A percentile compares a stretch with the other conserved stretches of the same genome.
These are phyloP conservation scores for Bugulina stolonifera DNA, from an alignment of 2,888 invertebrate genomes.

Conservation along the genomic window DNA sequence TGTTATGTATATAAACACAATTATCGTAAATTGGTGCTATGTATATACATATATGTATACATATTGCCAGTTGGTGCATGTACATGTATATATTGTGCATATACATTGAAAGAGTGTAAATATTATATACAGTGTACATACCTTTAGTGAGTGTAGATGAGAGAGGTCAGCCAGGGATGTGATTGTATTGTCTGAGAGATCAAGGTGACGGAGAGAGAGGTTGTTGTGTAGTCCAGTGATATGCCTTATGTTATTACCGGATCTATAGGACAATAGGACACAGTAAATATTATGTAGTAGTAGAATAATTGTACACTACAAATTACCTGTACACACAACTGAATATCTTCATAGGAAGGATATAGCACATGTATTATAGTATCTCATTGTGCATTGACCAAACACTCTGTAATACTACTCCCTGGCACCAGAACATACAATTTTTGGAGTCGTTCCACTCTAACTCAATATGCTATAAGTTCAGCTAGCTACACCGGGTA, in stretches of 20 bases:
- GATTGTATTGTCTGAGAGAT: constrained; percentile 83
- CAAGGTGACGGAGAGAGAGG: constrained; percentile 72
- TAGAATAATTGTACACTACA: too few relatives aligned
- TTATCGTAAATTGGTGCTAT: constrained; percentile 19
- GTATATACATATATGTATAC: too few relatives aligned
- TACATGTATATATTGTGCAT: background rate
- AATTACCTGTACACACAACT: too few relatives aligned
- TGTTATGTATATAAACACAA: constrained; percentile 27
- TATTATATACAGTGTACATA: constrained; percentile 42
- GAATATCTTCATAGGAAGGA: too few relatives aligned
- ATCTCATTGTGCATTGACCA: too few relatives aligned
- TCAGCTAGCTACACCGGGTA: background rate
- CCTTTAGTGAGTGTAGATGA: constrained; percentile 74
- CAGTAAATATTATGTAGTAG: too few relatives aligned
- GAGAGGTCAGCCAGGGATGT: constrained; percentile 78
- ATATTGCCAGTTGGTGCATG: too few relatives aligned
- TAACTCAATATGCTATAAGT: background rate
- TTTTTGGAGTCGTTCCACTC: too few relatives aligned
- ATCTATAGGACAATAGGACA: too few relatives aligned
- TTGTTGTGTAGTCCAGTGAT: constrained; percentile 82
- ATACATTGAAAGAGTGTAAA: background rate
- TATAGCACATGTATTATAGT: too few relatives aligned
- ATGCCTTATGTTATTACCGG: constrained; percentile 14
- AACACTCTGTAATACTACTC: too few relatives aligned
- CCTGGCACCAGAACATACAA: too few relatives aligned